Conservation (phyloP, 2,113 vertebrate species). For the Bombycilla garrulus region DNA sequence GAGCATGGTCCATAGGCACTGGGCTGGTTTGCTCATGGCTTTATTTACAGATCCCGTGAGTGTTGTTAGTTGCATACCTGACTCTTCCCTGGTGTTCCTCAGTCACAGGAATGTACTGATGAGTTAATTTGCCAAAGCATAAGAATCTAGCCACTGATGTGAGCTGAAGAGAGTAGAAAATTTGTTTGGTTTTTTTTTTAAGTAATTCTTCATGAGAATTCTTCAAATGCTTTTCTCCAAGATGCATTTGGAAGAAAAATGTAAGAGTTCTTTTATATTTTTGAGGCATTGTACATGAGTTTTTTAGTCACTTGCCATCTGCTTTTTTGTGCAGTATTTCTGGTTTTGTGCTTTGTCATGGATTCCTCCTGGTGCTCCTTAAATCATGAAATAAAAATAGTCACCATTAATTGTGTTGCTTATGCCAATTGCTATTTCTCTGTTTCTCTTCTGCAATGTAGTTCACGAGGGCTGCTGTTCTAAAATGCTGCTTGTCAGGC, state of each 20-base stretch:
- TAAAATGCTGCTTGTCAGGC: not conserved
- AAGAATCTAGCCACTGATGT: not conserved
- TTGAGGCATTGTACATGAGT: not conserved
- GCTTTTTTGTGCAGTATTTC: not conserved
- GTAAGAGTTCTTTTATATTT: not conserved
- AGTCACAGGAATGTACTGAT: not conserved
- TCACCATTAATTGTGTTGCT: not conserved
- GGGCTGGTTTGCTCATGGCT: not conserved
- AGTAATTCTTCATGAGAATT: not conserved
- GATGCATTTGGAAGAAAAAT: not conserved
- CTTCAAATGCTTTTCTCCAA: not conserved
- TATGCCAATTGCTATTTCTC: not conserved
- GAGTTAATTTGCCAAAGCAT: not conserved
- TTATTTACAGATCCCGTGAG: too few species aligned
- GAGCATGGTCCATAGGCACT: rapidly evolving
- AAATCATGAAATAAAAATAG: not conserved
- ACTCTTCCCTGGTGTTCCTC: too few species aligned
- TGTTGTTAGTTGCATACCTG: too few species aligned
- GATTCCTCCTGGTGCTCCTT: not conserved
- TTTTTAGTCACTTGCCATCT: not conserved
- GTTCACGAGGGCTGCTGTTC: not conserved
- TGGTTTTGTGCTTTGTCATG: not conserved
- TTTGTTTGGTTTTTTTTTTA: not conserved
- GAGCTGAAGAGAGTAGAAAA: not conserved
- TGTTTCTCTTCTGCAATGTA: not conserved